Evolutionary conservation across 2,888 invertebrate genomes (phyloP), one percentile per base, ranked within the genome.

Genomic region (Orthosia gothica): DNA sequence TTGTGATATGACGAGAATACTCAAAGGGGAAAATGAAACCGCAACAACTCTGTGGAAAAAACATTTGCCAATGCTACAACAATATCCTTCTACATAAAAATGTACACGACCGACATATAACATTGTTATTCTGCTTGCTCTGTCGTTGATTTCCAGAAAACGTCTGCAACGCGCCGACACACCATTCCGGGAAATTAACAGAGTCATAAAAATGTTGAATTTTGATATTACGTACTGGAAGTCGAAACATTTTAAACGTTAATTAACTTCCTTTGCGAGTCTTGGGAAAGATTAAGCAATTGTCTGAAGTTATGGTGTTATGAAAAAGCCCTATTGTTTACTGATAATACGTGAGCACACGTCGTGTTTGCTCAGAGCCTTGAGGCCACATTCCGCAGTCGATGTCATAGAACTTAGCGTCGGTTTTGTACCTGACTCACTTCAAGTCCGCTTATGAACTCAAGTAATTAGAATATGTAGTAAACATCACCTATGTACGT

Each of bases 401-500:
- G 92, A 94, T 94, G 95, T 94, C 95, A 93, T 92, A 94, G 92
- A 93, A 94, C 92, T 94, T 92, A 92, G 90, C 90, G 89, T 84
- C 85, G 81, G 87, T 87, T 84, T 82, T 85, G 73, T 77, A 81
- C 67, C 77, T 84, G 89, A 88, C 84, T 89, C 86, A 84, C 73
- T 80, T 70, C 40, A 81, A 83, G 79, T 69, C 76, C 76, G 79
- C 62, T 64, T 78, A 78, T 80, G 75, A 71, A 81, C 81, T 78
- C 78, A 74, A 83, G 73, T 85, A 87, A 89, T 88, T 88, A 85
- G 86, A 85, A 81, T 87, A 83, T 83, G 74, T 73, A 83, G 84
- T 88, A 87, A 89, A 88, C 86, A 88, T 86, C 50, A 74, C 81
- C 83, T 83, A 81, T 82, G 83, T 82, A 82, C 81, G 70, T 69